Conservation (phyloP, 1,140 invertebrate species). For the Notospermus geniculatus region DNA sequence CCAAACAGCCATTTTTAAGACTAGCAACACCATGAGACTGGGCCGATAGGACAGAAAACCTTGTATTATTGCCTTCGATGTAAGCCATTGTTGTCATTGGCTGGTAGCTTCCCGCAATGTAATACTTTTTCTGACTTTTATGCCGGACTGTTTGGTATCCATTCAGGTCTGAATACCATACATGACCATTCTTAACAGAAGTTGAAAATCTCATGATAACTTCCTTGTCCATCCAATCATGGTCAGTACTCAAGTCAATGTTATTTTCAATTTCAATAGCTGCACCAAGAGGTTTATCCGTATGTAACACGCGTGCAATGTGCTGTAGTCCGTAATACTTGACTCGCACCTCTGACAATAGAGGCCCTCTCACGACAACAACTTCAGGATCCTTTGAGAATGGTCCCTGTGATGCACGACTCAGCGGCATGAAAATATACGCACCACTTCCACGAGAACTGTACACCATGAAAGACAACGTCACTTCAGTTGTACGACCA, state of each 20-base stretch:
- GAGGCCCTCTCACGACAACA: constrained; percentile 61
- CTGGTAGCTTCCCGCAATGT: constrained; percentile 85
- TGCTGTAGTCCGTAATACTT: constrained; percentile 59
- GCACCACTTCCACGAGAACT: constrained; percentile 18
- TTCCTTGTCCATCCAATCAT: constrained; percentile 63
- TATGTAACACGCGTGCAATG: constrained; percentile 67
- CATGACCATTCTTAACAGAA: constrained; percentile 61
- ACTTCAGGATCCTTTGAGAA: constrained; percentile 60
- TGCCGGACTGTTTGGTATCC: constrained; percentile 71
- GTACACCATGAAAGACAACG: constrained; percentile 65
- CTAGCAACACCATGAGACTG: constrained; percentile 81
- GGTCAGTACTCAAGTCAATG: constrained; percentile 1
- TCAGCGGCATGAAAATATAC: constrained; percentile 35
- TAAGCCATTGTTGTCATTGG: constrained; percentile 80
- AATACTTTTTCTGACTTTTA: constrained; percentile 64
- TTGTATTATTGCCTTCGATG: constrained; percentile 70
- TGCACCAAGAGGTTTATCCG: neutral
- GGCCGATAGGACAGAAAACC: constrained; percentile 73
- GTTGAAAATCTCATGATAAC: constrained; percentile 83
- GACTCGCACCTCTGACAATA: constrained; percentile 35
- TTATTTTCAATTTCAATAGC: neutral
- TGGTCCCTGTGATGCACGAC: constrained; percentile 57
- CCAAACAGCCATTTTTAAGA: constrained; percentile 77
- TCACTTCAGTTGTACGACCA: constrained; percentile 43
- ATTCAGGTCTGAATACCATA: constrained; percentile 88